A percentile compares a stretch with the other conserved stretches of the same genome.
Conservation (phyloP, 2,113 vertebrate genomes). For the Girardinichthys multiradiatus region DNA sequence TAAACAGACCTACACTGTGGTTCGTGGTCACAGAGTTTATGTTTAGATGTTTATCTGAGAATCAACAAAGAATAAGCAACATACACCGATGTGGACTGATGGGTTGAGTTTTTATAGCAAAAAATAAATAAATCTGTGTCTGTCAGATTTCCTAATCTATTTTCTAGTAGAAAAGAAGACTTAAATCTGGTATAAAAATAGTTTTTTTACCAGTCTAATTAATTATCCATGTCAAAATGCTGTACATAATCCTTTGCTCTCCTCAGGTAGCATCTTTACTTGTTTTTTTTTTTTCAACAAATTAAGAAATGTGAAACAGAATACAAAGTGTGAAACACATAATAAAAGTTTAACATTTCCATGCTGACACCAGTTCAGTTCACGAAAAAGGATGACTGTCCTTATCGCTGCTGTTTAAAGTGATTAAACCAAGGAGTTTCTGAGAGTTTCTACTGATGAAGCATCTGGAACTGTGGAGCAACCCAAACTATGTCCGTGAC, state of each 20-base stretch:
- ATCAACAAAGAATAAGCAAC: constrained; percentile 73
- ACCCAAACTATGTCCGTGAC: constrained; percentile 34
- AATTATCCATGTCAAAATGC: neutral
- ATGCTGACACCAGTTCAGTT: neutral
- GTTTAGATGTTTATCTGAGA: constrained; percentile 73
- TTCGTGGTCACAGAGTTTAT: constrained; percentile 57
- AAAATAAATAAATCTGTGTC: constrained; percentile 37
- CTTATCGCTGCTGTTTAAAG: neutral
- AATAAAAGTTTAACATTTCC: neutral
- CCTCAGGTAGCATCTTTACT: neutral
- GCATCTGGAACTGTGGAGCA: constrained; percentile 13
- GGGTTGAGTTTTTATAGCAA: constrained; percentile 39
- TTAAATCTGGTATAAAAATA: neutral
- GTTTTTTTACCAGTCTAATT: neutral
- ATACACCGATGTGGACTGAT: constrained; percentile 47
- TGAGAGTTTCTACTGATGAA: neutral
- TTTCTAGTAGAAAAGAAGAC: constrained; percentile 12
- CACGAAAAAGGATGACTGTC: neutral
- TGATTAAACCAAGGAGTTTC: neutral
- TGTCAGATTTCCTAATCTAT: constrained; percentile 50
- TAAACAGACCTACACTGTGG: constrained; percentile 52
- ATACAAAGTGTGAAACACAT: neutral
- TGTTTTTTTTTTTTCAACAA: neutral
- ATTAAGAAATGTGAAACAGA: neutral
- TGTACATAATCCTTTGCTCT: neutral